Conservation (phyloP, 2,888 invertebrate genomes). For the Nineta flava region DNA sequence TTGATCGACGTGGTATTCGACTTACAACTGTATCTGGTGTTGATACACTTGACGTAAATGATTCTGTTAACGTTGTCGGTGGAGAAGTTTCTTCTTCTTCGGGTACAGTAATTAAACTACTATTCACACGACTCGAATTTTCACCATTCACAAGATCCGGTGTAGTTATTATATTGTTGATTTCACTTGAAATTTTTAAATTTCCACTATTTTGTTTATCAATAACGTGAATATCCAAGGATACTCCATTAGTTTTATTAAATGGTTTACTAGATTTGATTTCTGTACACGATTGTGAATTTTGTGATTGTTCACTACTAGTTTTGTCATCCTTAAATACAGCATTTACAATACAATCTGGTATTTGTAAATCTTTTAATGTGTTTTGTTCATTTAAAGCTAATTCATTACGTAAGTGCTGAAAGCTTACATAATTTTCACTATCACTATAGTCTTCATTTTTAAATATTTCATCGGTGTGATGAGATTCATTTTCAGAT, state of each 20-base stretch:
- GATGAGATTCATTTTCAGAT: slow-evolving; percentile 12
- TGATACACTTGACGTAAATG: slow-evolving; percentile 47
- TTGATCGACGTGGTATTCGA: slow-evolving; percentile 30
- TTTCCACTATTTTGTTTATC: slow-evolving; percentile 4
- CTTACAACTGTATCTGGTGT: slow-evolving; percentile 57
- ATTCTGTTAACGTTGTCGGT: slow-evolving; percentile 46
- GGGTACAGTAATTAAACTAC: slow-evolving; percentile 39
- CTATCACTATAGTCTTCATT: slow-evolving; percentile 12
- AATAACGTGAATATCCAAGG: background rate
- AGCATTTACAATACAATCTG: slow-evolving; percentile 17
- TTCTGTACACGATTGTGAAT: slow-evolving; percentile 1
- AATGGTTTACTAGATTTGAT: slow-evolving; percentile 2
- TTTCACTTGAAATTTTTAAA: slow-evolving; percentile 16
- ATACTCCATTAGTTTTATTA: slow-evolving; percentile 3
- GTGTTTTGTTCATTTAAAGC: slow-evolving; percentile 20
- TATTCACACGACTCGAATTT: slow-evolving; percentile 18
- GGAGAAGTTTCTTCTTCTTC: slow-evolving; percentile 43
- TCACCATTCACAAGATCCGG: slow-evolving; percentile 26
- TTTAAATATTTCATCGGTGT: slow-evolving; percentile 6
- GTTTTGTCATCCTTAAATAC: slow-evolving; percentile 14
- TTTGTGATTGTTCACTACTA: background rate
- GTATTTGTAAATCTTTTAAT: slow-evolving; percentile 12
- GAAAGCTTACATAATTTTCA: slow-evolving; percentile 27
- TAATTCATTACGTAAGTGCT: slow-evolving; percentile 25
- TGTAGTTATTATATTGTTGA: slow-evolving; percentile 27